Percentiles rank a stretch among this genome's conserved stretches.
These are phyloP conservation scores for Phyllotreta striolata DNA, from an alignment of 2,888 invertebrate species.

Conservation along the genomic window DNA sequence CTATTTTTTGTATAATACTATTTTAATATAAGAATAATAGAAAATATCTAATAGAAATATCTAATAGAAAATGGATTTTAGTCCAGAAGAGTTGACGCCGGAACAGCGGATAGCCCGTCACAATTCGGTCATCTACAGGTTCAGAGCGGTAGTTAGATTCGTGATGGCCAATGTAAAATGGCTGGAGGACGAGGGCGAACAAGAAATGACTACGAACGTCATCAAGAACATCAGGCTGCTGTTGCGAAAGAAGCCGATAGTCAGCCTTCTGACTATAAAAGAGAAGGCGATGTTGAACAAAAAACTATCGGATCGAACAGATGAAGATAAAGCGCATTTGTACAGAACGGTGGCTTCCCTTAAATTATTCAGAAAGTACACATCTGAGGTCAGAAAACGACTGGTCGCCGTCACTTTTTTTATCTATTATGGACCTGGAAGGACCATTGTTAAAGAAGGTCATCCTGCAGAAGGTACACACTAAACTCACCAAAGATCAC, in stretches of 20 bases:
- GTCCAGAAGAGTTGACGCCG: constrained; percentile 33
- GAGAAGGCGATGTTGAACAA: constrained; percentile 71
- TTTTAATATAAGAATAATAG: too few relatives aligned
- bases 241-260: constrained; percentile 49
- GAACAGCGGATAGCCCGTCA: constrained; percentile 45
- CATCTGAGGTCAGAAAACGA: constrained; percentile 64
- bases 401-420: constrained; percentile 70
- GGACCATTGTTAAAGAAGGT: constrained; percentile 69
- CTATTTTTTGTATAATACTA: too few relatives aligned
- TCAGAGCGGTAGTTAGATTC: constrained; percentile 66
- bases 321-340: constrained; percentile 68
- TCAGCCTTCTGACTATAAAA: constrained; percentile 52
- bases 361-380: constrained; percentile 64
- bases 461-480: constrained; percentile 54
- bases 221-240: constrained; percentile 63
- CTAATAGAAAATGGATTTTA: too few relatives aligned
- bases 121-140: constrained; percentile 63
- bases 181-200: constrained; percentile 64
- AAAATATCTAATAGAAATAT: too few relatives aligned
- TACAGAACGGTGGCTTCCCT: constrained; percentile 67
- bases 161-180: constrained; percentile 68
- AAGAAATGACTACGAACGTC: constrained; percentile 62
- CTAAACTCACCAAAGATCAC: background rate
- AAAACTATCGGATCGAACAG: constrained; percentile 64
- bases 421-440: constrained; percentile 67